A percentile compares a stretch with the other conserved stretches of the same genome.
phyloP scores from a whole-genome alignment of 2,113 vertebrate genomes.

The Bagarius yarrelli region DNA sequence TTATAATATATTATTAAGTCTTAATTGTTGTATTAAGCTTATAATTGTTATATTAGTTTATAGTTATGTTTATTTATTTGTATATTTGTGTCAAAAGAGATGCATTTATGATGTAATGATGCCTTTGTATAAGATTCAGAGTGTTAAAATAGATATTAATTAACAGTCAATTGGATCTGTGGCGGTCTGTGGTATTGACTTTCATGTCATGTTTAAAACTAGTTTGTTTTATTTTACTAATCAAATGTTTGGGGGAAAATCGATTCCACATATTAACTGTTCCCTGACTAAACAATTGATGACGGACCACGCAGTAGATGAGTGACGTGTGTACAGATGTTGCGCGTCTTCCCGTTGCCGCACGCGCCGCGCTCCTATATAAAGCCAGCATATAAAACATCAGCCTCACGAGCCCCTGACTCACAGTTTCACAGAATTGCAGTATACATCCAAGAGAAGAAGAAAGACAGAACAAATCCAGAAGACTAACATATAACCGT shows the following conservation, averaged over 20 bases:
- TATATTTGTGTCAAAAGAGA: too few species aligned
- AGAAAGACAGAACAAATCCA: not conserved
- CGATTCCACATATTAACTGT: not conserved
- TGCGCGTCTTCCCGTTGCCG: constrained; percentile 8
- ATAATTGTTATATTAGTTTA: too few species aligned
- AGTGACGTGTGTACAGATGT: constrained; percentile 13
- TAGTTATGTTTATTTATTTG: too few species aligned
- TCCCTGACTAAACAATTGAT: not conserved
- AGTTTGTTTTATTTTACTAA: not conserved
- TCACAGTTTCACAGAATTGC: not conserved
- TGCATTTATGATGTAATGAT: too few species aligned
- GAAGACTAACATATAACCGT: constrained; percentile 2
- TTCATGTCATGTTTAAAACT: not conserved
- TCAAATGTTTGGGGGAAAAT: not conserved
- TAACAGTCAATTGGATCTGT: too few species aligned
- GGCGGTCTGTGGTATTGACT: too few species aligned
- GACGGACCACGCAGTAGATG: constrained; percentile 21
- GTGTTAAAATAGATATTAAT: too few species aligned
- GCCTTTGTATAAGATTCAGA: too few species aligned
- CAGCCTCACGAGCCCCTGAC: constrained; percentile 4
- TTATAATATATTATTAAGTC: too few species aligned
- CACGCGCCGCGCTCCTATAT: constrained; percentile 36
- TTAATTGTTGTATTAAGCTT: too few species aligned
- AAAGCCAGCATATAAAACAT: constrained; percentile 2
- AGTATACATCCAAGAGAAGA: not conserved